Evolutionary conservation across 1,140 invertebrate species (phyloP).

Genomic region (Tetramorium simillimum): DNA sequence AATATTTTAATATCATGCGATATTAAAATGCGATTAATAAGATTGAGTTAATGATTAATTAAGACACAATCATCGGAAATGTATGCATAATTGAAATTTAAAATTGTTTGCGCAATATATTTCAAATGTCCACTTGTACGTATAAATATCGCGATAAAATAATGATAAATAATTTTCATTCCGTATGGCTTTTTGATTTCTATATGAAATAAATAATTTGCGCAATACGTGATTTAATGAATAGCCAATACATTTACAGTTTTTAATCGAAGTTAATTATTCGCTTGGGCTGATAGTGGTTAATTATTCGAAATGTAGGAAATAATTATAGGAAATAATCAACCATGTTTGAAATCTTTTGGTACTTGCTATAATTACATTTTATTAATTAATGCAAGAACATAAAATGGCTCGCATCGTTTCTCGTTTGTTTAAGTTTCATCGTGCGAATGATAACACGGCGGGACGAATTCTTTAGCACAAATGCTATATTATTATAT

Average conservation of each 20-base stretch:
- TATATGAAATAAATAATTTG: constrained; percentile 8
- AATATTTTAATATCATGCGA: neutral
- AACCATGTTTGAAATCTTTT: neutral
- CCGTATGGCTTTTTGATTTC: neutral
- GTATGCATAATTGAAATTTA: constrained; percentile 1
- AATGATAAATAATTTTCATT: constrained; percentile 11
- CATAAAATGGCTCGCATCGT: neutral
- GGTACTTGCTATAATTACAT: neutral
- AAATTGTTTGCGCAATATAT: neutral
- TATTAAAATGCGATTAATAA: neutral
- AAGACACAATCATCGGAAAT: neutral
- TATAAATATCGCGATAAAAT: constrained; percentile 1
- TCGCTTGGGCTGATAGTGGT: neutral
- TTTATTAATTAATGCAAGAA: neutral
- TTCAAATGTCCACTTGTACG: neutral
- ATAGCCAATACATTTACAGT: neutral
- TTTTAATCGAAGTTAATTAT: constrained; percentile 8
- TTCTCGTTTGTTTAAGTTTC: neutral
- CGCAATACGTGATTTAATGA: neutral
- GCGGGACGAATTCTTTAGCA: neutral
- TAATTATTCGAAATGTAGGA: neutral
- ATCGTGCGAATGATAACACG: neutral
- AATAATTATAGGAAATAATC: constrained; percentile 5
- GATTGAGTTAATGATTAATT: neutral
- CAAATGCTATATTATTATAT: neutral